These are phyloP conservation scores for Cryptocephalus primarius DNA, from an alignment of 2,888 invertebrate genomes.

Conservation along the genomic window DNA sequence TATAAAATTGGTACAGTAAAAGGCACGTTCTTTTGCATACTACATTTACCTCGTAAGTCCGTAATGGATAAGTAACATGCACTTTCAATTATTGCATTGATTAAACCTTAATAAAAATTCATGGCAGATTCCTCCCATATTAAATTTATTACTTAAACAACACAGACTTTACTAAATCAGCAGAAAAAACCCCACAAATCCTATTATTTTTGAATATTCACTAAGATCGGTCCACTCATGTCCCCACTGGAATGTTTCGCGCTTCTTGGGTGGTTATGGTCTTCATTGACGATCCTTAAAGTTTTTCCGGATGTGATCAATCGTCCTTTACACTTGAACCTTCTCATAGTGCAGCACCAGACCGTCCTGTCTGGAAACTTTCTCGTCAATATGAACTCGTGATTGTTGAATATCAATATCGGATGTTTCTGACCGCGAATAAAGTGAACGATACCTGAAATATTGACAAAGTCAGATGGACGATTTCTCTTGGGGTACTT, in stretches of 20 bases:
- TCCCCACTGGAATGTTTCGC: neutral
- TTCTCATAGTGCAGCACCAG: conserved; percentile 17
- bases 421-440: conserved; percentile 9
- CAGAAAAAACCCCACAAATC: neutral
- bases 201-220: neutral
- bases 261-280: conserved; percentile 8
- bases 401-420: conserved; percentile 8
- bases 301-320: conserved; percentile 11
- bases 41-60: too few relatives aligned
- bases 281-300: conserved; percentile 10
- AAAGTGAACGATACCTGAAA: conserved; percentile 7
- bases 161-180: too few relatives aligned
- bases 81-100: too few relatives aligned
- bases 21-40: too few relatives aligned
- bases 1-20: too few relatives aligned
- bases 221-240: neutral
- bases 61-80: too few relatives aligned
- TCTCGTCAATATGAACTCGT: conserved; percentile 7
- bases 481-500: too few relatives aligned
- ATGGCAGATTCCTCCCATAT: too few relatives aligned
- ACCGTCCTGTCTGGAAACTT: conserved; percentile 6
- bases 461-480: neutral
- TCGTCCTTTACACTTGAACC: conserved; percentile 16
- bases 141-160: too few relatives aligned
- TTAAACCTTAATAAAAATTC: too few relatives aligned